Percentiles rank a stretch among this genome's conserved stretches.
These are phyloP conservation scores for Lutraria lutraria DNA, from an alignment of 2,888 invertebrate species.

Conservation along the genomic window DNA sequence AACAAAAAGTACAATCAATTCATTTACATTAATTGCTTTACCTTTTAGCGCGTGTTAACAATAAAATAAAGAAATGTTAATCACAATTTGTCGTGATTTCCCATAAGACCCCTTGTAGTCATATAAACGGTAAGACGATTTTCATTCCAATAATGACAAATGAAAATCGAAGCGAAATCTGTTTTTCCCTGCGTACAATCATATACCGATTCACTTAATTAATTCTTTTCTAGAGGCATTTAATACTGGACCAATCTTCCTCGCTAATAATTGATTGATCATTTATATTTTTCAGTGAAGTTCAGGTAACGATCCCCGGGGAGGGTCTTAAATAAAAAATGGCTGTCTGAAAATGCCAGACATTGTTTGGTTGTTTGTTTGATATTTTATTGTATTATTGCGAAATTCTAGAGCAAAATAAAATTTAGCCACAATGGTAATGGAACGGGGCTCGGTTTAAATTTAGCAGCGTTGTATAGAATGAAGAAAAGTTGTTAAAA, in stretches of 20 bases:
- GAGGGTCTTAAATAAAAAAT: conserved; percentile 15
- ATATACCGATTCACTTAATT: conserved; percentile 66
- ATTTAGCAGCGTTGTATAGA: too few relatives aligned
- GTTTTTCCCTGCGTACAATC: conserved; percentile 43
- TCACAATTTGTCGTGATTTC: conserved; percentile 51
- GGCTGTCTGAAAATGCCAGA: not conserved
- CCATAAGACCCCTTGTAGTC: conserved; percentile 43
- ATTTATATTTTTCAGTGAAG: conserved; percentile 40
- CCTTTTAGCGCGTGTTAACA: conserved; percentile 19
- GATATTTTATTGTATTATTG: conserved; percentile 1
- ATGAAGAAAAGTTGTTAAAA: too few relatives aligned
- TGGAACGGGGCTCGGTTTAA: not conserved
- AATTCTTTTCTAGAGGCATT: conserved; percentile 66
- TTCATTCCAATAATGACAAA: conserved; percentile 52
- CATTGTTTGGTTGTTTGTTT: not conserved
- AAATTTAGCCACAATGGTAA: not conserved
- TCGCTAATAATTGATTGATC: conserved; percentile 62
- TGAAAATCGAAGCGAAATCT: conserved; percentile 45
- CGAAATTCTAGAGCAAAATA: not conserved
- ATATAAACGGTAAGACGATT: conserved; percentile 47
- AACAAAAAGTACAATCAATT: not conserved
- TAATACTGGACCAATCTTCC: conserved; percentile 54
- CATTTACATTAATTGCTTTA: conserved; percentile 20
- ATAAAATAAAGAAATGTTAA: conserved; percentile 46
- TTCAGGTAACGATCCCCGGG: conserved; percentile 9